A percentile compares a stretch with the other conserved stretches of the same genome.
phyloP scores from a whole-genome alignment of 2,888 invertebrate genomes.

The Polyommatus iphigenia region DNA sequence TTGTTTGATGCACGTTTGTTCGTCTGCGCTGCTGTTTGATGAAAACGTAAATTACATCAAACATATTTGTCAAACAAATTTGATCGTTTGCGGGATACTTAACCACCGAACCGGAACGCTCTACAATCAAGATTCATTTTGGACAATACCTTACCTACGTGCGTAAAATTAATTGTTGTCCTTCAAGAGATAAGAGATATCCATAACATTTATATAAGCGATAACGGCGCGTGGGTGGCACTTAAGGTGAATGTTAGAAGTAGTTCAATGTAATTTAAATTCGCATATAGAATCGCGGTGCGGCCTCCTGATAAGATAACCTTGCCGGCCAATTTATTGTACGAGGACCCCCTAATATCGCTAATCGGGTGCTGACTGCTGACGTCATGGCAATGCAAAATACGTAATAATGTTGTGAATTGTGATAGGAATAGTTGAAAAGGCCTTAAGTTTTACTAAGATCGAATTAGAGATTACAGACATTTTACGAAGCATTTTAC shows the following conservation, averaged over 20 bases:
- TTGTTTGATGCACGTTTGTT: no score
- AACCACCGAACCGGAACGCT: background rate
- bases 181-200: conserved; percentile 2
- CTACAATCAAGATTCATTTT: background rate
- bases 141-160: background rate
- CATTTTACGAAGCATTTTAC: no score
- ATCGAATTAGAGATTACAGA: no score
- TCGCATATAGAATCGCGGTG: conserved; percentile 37
- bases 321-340: conserved; percentile 75
- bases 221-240: conserved; percentile 26
- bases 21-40: no score
- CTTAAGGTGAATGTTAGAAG: conserved; percentile 32
- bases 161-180: background rate
- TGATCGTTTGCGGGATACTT: no score
- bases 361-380: conserved; percentile 52
- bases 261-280: conserved; percentile 35
- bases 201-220: conserved; percentile 20
- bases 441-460: no score
- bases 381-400: conserved; percentile 33
- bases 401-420: background rate
- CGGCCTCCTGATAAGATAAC: conserved; percentile 76
- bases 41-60: no score
- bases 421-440: background rate
- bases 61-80: no score
- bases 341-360: conserved; percentile 53